phyloP scores from a whole-genome alignment of 2,113 vertebrate species.

The Dunckerocampus dactyliophorus region DNA sequence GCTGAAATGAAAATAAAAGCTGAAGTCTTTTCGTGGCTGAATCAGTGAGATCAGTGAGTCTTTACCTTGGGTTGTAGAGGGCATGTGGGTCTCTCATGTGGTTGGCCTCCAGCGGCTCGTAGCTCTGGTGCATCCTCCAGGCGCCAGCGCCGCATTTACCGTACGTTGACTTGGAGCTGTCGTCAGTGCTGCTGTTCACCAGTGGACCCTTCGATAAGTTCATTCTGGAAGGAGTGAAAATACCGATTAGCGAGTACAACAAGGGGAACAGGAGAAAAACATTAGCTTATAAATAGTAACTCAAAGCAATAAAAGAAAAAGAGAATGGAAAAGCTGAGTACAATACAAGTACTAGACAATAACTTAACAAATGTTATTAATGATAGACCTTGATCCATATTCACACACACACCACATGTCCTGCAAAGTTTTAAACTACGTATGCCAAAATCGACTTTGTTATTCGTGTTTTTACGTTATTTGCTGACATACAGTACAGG shows the following conservation, averaged over 20 bases:
- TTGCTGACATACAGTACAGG: not conserved
- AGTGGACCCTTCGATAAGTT: conserved; percentile 79
- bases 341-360: too few species aligned
- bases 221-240: conserved; percentile 68
- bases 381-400: not conserved
- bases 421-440: too few species aligned
- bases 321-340: too few species aligned
- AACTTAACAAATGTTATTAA: not conserved
- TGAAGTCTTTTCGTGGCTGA: not conserved
- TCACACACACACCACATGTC: not conserved
- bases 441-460: too few species aligned
- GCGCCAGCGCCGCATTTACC: conserved; percentile 76
- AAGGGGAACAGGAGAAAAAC: not conserved
- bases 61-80: conserved; percentile 74
- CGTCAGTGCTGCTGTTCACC: conserved; percentile 79
- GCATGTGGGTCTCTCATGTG: conserved; percentile 80
- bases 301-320: not conserved
- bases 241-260: not conserved
- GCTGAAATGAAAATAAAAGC: not conserved
- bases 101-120: conserved; percentile 74
- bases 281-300: not conserved
- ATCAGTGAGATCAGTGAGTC: not conserved
- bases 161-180: conserved; percentile 71
- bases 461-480: too few species aligned
- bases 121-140: conserved; percentile 81